Base-by-base conservation (phyloP, 2,113 vertebrate species). In the Phylloscopus whistleri region DNA sequence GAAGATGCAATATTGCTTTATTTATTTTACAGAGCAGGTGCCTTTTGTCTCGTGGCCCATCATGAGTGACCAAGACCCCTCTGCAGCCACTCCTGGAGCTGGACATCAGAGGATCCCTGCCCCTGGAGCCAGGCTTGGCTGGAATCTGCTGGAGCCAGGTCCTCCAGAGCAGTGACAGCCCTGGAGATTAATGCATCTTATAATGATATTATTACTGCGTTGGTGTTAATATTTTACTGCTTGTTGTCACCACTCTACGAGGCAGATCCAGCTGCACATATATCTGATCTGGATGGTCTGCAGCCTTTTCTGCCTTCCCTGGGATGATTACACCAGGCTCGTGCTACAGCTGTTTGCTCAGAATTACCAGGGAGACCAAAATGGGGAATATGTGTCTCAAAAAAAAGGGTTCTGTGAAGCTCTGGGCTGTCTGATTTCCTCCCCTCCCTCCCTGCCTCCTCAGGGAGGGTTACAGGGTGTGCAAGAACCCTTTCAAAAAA, bases 221-320 rank as follows among this genome's bases (percentile, higher is more conserved):
- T 63, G 59, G 4, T 90, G 85, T 92, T 95, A 86, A 92, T 89
- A 86, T 95, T 93, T 92, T 90, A 89, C 79, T 60, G 85, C 68
- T 85, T 88, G 68, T 84, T 92, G 90, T 92, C 85, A 84, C 23
- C 79, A n/a, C 37, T 74, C 79, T 19, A 2, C 5, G 8, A 84
- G 52, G 83, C 64, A 78, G 92, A 78, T 56, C 73, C 92, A 63
- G 51, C 56, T 49, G 14, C 26, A 37, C 27, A 39, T 49, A 7
- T 39, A 35, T 77, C 64, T 68, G 16, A 75, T 67, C 68, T 56
- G 68, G 68, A 55, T 59, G 55, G 23, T 37, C 75, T 66, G 14
- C 46, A 35, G 67, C 10, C 46, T 41, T 59, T 37, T 62, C n/a
- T 26, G 3, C 8, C 1, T 58, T 74, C 72, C 49, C 51, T 33